A percentile compares a stretch with the other conserved stretches of the same genome.
phyloP scores from a whole-genome alignment of 2,888 invertebrate species.

The Phymatocera aterrima region DNA sequence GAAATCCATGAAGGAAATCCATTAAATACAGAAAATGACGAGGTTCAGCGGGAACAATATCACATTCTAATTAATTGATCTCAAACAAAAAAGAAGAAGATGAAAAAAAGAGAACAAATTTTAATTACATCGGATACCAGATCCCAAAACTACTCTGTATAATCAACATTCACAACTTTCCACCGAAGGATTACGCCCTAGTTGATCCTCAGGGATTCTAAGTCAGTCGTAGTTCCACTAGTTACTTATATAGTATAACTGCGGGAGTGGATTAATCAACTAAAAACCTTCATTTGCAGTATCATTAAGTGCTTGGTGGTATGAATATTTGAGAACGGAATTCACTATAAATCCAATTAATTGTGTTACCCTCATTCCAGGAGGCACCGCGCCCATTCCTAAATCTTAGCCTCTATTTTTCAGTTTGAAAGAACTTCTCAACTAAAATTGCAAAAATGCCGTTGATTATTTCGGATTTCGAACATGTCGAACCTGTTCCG shows the following conservation, averaged over 20 bases:
- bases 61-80: not conserved
- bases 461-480: too few relatives aligned
- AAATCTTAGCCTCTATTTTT: too few relatives aligned
- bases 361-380: not conserved
- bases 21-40: not conserved
- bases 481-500: too few relatives aligned
- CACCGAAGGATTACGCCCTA: constrained; percentile 21
- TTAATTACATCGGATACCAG: constrained; percentile 12
- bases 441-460: too few relatives aligned
- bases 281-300: constrained; percentile 30
- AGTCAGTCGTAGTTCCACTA: constrained; percentile 9
- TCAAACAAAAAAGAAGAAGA: too few relatives aligned
- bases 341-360: not conserved
- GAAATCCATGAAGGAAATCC: not conserved
- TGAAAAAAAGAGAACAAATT: too few relatives aligned
- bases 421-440: too few relatives aligned
- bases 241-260: too few relatives aligned
- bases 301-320: constrained; percentile 18
- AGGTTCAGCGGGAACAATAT: too few relatives aligned
- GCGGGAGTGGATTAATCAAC: constrained; percentile 35
- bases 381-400: too few relatives aligned
- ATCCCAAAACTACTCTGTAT: constrained; percentile 12
- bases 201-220: constrained; percentile 7
- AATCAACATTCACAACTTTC: constrained; percentile 20
- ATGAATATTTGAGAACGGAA: not conserved